Evolutionary conservation across 30 jellyfish, hydroid and myxozoan species (phyloP).

Genomic region (Aurelia sp.): DNA sequence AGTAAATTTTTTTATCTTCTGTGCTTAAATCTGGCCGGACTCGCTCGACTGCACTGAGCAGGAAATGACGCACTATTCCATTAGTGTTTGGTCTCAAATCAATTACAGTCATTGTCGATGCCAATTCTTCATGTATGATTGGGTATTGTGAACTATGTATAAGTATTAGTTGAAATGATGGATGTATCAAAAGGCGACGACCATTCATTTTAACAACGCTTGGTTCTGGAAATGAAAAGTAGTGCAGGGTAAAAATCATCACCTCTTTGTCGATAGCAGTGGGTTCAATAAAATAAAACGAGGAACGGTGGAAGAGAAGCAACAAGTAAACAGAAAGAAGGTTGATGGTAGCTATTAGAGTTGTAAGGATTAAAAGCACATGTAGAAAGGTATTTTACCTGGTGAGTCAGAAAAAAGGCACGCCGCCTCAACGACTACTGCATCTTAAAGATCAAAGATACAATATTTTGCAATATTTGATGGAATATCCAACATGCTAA

Average conservation of each 20-base stretch:
- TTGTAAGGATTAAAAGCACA: too few species aligned
- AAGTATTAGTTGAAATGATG: conserved; percentile 66
- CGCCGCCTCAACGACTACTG: too few species aligned
- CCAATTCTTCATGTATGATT: conserved; percentile 33
- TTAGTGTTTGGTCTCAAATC: conserved; percentile 75
- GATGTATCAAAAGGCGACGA: conserved; percentile 68
- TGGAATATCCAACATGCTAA: too few species aligned
- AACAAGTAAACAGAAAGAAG: too few species aligned
- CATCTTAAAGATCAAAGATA: too few species aligned
- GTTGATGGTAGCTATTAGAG: too few species aligned
- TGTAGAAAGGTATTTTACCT: too few species aligned
- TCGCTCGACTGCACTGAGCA: conserved; percentile 35
- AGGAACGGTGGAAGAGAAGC: too few species aligned
- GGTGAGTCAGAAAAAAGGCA: too few species aligned
- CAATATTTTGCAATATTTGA: too few species aligned
- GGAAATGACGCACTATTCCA: conserved; percentile 52
- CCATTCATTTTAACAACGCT: conserved; percentile 77
- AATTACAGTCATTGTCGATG: conserved; percentile 57
- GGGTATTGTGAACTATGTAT: conserved; percentile 45
- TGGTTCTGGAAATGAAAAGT: conserved; percentile 36
- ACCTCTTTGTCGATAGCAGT: background rate
- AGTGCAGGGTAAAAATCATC: background rate
- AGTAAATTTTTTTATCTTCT: conserved; percentile 31
- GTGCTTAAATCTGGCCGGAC: conserved; percentile 57
- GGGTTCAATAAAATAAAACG: background rate